Evolutionary conservation across 2,113 vertebrate species (phyloP).

Genomic region (Carollia perspicillata): DNA sequence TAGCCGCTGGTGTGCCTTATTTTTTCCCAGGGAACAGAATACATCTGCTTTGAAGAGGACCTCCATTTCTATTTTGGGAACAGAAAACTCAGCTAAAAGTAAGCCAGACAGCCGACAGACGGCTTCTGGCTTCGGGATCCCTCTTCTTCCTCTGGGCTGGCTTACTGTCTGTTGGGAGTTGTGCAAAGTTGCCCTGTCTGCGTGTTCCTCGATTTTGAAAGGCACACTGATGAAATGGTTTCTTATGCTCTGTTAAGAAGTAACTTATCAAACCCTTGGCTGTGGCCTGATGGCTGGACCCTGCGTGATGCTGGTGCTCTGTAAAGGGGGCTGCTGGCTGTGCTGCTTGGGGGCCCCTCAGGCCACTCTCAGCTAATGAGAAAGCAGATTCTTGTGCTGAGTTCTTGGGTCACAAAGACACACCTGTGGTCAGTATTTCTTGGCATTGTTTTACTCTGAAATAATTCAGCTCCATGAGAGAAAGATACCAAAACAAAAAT

Average conservation of each 20-base stretch:
- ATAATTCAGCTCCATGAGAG: neutral
- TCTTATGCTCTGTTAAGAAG: neutral
- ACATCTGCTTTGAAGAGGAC: neutral
- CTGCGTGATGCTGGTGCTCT: neutral
- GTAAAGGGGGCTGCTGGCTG: neutral
- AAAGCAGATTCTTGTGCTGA: neutral
- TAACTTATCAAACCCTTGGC: neutral
- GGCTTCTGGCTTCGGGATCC: neutral
- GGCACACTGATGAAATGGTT: neutral
- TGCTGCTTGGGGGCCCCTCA: neutral
- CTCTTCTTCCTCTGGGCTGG: neutral
- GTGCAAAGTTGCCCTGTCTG: neutral
- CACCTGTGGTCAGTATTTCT: neutral
- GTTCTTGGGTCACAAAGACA: neutral
- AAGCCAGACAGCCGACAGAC: neutral
- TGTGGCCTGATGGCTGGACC: neutral
- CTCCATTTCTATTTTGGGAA: slow-evolving; percentile 27
- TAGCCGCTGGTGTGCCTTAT: rapidly evolving
- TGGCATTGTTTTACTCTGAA: neutral
- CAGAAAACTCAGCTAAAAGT: neutral
- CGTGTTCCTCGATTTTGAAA: neutral
- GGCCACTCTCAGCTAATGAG: neutral
- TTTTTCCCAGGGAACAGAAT: neutral
- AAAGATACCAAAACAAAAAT: neutral
- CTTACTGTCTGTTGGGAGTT: neutral